These are phyloP conservation scores for Saturnia pavonia DNA, from an alignment of 2,888 invertebrate genomes.

Conservation along the genomic window DNA sequence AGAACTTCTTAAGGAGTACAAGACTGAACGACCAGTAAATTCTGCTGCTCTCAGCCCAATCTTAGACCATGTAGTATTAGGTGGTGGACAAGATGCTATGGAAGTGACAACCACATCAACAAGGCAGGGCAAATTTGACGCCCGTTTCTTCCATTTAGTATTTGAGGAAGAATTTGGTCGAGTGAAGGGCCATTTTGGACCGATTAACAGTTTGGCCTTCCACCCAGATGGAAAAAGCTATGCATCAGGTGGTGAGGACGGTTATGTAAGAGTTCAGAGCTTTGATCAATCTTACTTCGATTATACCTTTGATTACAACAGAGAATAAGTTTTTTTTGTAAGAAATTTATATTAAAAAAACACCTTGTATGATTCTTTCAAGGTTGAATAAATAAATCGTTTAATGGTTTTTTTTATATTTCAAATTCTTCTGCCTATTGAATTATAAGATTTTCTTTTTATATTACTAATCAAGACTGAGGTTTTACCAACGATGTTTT, in stretches of 20 bases:
- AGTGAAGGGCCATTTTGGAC: constrained; percentile 99
- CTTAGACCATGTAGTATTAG: constrained; percentile 97
- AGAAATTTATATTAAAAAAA: constrained; percentile 18
- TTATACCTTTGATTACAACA: constrained; percentile 93
- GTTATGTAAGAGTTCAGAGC: constrained; percentile 96
- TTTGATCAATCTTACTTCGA: constrained; percentile 99
- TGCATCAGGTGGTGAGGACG: constrained; percentile 99
- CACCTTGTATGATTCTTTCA: background rate
- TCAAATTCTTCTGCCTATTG: background rate
- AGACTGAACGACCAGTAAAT: constrained; percentile 98
- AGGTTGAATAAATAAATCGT: background rate
- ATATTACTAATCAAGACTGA: no score
- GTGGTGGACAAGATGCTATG: constrained; percentile 99
- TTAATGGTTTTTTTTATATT: background rate
- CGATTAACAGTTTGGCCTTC: constrained; percentile 98
- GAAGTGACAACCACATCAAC: constrained; percentile 98
- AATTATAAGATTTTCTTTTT: background rate
- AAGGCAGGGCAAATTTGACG: constrained; percentile 98
- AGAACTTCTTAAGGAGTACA: constrained; percentile 95
- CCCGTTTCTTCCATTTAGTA: constrained; percentile 95
- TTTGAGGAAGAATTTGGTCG: constrained; percentile 98
- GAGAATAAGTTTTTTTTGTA: constrained; percentile 51
- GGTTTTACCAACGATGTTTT: no score
- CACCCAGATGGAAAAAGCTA: constrained; percentile 99
- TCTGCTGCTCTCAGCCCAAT: constrained; percentile 98